Conservation (phyloP, 2,888 invertebrate genomes). For the Metopia argyrocephala region DNA sequence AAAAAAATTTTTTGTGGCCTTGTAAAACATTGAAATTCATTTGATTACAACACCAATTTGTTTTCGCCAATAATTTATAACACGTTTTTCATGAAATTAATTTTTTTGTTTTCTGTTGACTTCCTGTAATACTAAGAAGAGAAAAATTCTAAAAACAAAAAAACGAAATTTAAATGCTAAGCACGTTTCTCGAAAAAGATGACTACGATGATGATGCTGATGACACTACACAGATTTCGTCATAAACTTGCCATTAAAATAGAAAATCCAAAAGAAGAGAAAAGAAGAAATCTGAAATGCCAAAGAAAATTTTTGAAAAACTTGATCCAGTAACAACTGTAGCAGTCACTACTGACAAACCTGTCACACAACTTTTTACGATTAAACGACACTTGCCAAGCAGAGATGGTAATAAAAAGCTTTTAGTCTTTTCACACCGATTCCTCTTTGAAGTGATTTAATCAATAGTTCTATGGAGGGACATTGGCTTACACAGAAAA, state of each 20-base stretch:
- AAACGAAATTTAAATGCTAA: slow-evolving; percentile 30
- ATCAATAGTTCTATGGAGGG: neutral
- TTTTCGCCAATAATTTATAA: slow-evolving; percentile 44
- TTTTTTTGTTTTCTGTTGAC: slow-evolving; percentile 23
- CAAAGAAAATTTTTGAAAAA: neutral
- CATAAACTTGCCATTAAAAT: slow-evolving; percentile 33
- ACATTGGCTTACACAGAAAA: neutral
- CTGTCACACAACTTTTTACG: slow-evolving; percentile 48
- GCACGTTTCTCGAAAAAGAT: slow-evolving; percentile 42
- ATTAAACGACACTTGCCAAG: slow-evolving; percentile 53
- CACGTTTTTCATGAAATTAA: slow-evolving; percentile 58
- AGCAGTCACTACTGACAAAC: slow-evolving; percentile 30
- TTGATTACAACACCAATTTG: slow-evolving; percentile 27
- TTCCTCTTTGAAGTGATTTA: slow-evolving; percentile 32
- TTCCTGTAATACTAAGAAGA: neutral
- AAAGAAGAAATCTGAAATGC: neutral
- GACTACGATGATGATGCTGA: slow-evolving; percentile 26
- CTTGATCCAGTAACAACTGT: slow-evolving; percentile 45
- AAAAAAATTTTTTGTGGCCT: neutral
- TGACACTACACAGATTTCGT: slow-evolving; percentile 58
- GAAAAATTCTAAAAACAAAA: neutral
- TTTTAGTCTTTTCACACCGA: slow-evolving; percentile 18
- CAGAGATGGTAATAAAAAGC: slow-evolving; percentile 27
- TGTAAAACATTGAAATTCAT: neutral
- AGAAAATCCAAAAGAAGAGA: neutral